A percentile compares a stretch with the other conserved stretches of the same genome.
These are phyloP conservation scores for Pedetes capensis DNA, from an alignment of 2,113 vertebrate genomes.

Conservation along the genomic window DNA sequence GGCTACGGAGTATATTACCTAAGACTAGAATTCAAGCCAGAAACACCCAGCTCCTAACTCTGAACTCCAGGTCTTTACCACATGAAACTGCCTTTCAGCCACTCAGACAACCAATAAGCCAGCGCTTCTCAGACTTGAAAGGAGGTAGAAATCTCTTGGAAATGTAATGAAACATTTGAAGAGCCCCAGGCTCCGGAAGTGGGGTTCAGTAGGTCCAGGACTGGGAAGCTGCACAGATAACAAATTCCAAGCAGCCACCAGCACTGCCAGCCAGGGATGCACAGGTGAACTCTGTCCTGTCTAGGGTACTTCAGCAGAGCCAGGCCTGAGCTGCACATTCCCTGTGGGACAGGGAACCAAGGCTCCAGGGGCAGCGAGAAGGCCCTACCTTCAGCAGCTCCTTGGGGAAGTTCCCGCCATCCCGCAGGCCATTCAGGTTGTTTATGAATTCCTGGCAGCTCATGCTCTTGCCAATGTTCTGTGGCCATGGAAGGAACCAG, in stretches of 20 bases:
- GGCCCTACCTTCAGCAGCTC: conserved; percentile 89
- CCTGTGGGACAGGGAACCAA: neutral
- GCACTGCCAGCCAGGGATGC: neutral
- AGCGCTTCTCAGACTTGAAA: neutral
- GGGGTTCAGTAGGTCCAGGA: neutral
- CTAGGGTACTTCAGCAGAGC: neutral
- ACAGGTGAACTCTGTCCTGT: neutral
- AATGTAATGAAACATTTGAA: neutral
- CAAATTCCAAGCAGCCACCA: neutral
- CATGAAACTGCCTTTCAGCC: neutral
- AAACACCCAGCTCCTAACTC: neutral
- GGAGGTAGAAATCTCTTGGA: neutral
- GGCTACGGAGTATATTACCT: neutral
- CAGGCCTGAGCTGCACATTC: neutral
- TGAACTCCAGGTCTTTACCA: neutral
- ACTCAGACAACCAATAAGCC: neutral
- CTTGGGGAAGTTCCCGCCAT: conserved; percentile 88
- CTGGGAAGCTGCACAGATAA: neutral
- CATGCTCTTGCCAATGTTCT: conserved; percentile 95
- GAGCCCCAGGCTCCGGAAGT: neutral
- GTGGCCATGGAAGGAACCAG: neutral
- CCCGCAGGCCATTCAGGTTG: conserved; percentile 90
- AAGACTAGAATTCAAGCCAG: neutral
- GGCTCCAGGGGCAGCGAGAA: neutral
- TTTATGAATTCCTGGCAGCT: conserved; percentile 88